A percentile compares a stretch with the other conserved stretches of the same genome.
Conservation (phyloP, 2,888 invertebrate genomes). For the Meghimatium bilineatum region DNA sequence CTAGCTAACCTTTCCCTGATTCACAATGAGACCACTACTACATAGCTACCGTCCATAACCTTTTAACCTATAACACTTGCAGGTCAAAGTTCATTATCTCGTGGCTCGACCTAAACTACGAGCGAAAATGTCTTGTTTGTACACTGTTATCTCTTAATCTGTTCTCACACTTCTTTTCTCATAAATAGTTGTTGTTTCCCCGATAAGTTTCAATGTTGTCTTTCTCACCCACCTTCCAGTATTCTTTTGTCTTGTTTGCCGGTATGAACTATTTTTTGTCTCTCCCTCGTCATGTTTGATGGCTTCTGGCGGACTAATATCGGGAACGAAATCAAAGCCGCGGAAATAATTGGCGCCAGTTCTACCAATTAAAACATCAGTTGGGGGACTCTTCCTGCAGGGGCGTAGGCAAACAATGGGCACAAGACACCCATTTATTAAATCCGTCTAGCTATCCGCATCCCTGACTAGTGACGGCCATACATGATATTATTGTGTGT, state of each 20-base stretch:
- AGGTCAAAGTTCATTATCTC: constrained; percentile 19
- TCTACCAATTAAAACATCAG: constrained; percentile 29
- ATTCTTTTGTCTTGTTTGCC: background rate
- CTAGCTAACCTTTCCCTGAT: too few relatives aligned
- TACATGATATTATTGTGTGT: background rate
- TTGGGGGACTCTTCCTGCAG: background rate
- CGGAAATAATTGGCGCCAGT: constrained; percentile 34
- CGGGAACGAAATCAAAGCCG: constrained; percentile 33
- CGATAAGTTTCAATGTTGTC: background rate
- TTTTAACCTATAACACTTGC: background rate
- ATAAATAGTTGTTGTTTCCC: too few relatives aligned
- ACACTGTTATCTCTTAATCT: constrained; percentile 2
- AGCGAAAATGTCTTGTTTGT: background rate
- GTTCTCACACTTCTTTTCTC: background rate
- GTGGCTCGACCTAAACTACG: background rate
- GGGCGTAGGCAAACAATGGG: background rate
- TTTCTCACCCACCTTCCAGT: background rate
- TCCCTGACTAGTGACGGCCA: background rate
- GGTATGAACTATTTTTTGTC: background rate
- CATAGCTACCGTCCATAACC: background rate
- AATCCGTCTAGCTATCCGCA: background rate
- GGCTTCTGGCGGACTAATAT: constrained; percentile 24
- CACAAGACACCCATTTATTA: background rate
- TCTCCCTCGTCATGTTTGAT: constrained; percentile 5
- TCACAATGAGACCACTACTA: too few relatives aligned